A percentile compares a stretch with the other conserved stretches of the same genome.
Evolutionary conservation across 1,140 invertebrate species (phyloP).

Genomic region (Nasonia longicornis): DNA sequence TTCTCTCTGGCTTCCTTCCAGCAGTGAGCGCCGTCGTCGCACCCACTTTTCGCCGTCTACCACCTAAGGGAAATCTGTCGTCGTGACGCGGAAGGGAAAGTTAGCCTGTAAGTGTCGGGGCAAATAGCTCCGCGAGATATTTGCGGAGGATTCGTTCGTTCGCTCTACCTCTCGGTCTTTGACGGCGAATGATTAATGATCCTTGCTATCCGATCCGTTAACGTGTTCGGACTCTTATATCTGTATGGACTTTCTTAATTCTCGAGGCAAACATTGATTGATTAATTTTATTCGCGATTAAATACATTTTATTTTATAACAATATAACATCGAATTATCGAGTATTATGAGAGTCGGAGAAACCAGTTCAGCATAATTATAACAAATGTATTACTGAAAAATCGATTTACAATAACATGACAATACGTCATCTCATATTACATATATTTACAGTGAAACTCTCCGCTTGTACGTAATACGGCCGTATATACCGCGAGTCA

Average conservation of each 20-base stretch:
- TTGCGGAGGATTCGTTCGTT: slow-evolving; percentile 51
- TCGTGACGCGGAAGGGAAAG: neutral
- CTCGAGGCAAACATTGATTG: neutral
- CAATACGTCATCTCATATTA: too few relatives aligned
- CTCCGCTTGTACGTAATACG: neutral
- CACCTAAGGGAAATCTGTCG: slow-evolving; percentile 24
- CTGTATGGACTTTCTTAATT: neutral
- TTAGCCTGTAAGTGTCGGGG: slow-evolving; percentile 49
- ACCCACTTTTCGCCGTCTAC: slow-evolving; percentile 14
- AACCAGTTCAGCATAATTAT: neutral
- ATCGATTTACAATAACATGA: too few relatives aligned
- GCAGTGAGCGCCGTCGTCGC: neutral
- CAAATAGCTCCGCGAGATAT: slow-evolving; percentile 57
- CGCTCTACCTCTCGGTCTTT: slow-evolving; percentile 27
- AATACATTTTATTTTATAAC: neutral
- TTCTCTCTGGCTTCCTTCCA: neutral
- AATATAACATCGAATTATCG: neutral
- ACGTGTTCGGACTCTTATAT: slow-evolving; percentile 49
- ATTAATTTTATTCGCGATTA: too few relatives aligned
- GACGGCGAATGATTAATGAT: slow-evolving; percentile 63
- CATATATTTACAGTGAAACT: too few relatives aligned
- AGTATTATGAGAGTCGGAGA: neutral
- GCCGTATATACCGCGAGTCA: neutral
- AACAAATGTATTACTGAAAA: too few relatives aligned
- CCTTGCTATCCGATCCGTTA: slow-evolving; percentile 59